Evolutionary conservation across 2,113 vertebrate genomes (phyloP), one percentile per base, ranked within the genome.

Genomic region (Phalacrocorax aristotelis): DNA sequence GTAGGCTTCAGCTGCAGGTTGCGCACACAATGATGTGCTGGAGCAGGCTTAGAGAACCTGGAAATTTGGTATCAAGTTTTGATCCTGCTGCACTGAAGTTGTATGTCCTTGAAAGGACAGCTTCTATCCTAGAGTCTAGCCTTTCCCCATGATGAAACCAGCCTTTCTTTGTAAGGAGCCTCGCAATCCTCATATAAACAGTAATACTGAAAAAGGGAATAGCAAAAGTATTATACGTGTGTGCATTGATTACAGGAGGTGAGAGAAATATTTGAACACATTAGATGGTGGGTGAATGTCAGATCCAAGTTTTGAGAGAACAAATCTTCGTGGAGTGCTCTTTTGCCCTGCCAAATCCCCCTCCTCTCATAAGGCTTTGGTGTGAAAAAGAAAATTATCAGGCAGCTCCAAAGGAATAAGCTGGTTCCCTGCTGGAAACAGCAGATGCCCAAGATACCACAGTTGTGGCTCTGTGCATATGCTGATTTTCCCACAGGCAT

Each of bases 401-500:
- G 54, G 49, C 38, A 77, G 22, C 36, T 90, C 82, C 65, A 90
- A 80, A 94, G 71, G 68, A 92, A 82, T 62, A 52, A 87, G 21
- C 62, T 89, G 25, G 12, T 44, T 96, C 69, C 40, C 77, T 82
- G 46, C 25, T 89, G 87, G 70, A 93, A 92, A 61, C 32, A 68
- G 76, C 68, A 95, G 91, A 65, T 94, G 82, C 95, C 95, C 94
- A 81, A 66, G 96, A 79, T 38, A 83, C 49, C 69, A 48, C 69
- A 15, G 11, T 25, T 87, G 87, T 83, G 83, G 51, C 92, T 92
- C 55, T 75, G 32, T 70, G 88, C 80, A 89, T 95, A 74, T 70
- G 62, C 46, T 83, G 79, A 95, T 97, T 96, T 97, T 86, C 89
- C 93, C 44, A 83, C 75, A 93, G 91, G 38, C 58, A 32, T 25